A percentile compares a stretch with the other conserved stretches of the same genome.
Conservation (phyloP, 1,140 invertebrate species). For the Cotesia glomerata region DNA sequence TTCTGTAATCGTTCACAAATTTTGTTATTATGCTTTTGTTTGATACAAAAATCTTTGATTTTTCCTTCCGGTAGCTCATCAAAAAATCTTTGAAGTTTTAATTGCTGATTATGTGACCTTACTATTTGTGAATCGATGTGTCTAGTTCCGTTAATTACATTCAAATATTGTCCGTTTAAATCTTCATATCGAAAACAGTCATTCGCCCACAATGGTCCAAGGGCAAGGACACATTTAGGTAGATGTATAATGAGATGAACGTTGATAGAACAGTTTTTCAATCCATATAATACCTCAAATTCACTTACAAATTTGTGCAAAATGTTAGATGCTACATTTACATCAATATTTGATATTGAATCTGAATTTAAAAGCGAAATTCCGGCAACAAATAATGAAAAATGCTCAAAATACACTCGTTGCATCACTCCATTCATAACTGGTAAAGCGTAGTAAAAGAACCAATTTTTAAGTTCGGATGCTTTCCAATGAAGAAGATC, state of each 20-base stretch:
- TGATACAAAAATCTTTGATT: slow-evolving; percentile 26
- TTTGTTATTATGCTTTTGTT: slow-evolving; percentile 9
- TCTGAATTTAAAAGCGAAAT: neutral
- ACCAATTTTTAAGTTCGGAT: slow-evolving; percentile 31
- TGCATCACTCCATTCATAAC: slow-evolving; percentile 33
- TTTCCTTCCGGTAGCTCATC: slow-evolving; percentile 21
- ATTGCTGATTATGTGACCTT: slow-evolving; percentile 21
- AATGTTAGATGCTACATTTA: slow-evolving; percentile 2
- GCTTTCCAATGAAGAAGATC: slow-evolving; percentile 38
- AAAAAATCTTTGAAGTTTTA: slow-evolving; percentile 29
- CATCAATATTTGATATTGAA: neutral
- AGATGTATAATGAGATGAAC: slow-evolving; percentile 39
- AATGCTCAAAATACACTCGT: slow-evolving; percentile 23
- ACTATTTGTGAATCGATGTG: slow-evolving; percentile 36
- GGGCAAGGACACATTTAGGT: slow-evolving; percentile 25
- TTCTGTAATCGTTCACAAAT: no score
- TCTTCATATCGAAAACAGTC: slow-evolving; percentile 38
- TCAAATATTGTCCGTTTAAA: slow-evolving; percentile 36
- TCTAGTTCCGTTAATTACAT: slow-evolving; percentile 34
- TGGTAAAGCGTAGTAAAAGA: no score
- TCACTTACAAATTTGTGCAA: slow-evolving; percentile 32
- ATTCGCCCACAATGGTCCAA: slow-evolving; percentile 35
- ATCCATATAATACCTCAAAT: slow-evolving; percentile 35
- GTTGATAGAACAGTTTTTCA: slow-evolving; percentile 38
- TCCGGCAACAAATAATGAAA: neutral